Evolutionary conservation across 2,888 invertebrate species (phyloP).

Genomic region (Ypsolopha scabrella): DNA sequence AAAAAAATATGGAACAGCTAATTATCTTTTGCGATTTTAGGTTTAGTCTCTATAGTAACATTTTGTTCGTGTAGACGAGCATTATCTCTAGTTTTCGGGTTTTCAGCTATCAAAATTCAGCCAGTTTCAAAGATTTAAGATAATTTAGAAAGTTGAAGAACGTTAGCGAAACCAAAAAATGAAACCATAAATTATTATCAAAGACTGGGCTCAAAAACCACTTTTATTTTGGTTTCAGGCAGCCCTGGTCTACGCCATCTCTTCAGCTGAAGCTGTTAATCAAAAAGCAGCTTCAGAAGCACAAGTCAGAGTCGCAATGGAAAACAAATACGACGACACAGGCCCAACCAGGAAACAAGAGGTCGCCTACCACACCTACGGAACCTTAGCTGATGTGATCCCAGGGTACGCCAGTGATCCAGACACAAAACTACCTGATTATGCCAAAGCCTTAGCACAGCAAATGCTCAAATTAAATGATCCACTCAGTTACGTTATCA

Average conservation of each 20-base stretch:
- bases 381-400: constrained; percentile 42
- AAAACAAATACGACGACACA: constrained; percentile 58
- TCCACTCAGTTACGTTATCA: not conserved
- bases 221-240: not conserved
- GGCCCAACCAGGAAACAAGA: constrained; percentile 47
- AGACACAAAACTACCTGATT: constrained; percentile 48
- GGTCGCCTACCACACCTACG: constrained; percentile 45
- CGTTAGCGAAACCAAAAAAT: not conserved
- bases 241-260: not conserved
- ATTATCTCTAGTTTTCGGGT: no score
- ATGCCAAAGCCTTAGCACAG: constrained; percentile 32
- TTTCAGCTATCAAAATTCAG: no score
- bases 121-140: no score
- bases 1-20: no score
- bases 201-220: not conserved
- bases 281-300: constrained; percentile 43
- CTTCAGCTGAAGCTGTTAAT: not conserved
- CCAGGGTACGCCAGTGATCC: constrained; percentile 44
- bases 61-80: no score
- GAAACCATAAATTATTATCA: not conserved
- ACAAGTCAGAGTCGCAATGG: constrained; percentile 50
- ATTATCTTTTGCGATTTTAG: no score
- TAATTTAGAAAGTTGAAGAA: no score
- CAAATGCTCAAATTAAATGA: not conserved
- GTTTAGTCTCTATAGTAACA: no score